Evolutionary conservation across 2,797 vertebrate species (phyloP).

Genomic region (Phoebastria nigripes): DNA sequence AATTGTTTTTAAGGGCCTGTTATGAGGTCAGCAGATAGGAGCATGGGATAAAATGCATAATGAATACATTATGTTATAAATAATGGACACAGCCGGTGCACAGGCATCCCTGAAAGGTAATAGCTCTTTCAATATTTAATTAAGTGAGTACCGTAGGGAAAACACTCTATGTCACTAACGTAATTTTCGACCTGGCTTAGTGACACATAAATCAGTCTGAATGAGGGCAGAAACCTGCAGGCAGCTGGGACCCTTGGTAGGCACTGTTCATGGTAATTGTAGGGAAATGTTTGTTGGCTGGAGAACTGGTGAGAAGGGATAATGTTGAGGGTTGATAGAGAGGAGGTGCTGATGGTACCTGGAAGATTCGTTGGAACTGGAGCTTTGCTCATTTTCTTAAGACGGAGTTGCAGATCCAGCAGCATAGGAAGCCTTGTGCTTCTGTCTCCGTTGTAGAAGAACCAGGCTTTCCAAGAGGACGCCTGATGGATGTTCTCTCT

Average conservation of each 20-base stretch:
- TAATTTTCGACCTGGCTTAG: background rate
- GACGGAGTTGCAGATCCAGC: background rate
- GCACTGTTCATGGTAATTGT: fast-evolving
- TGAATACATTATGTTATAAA: slow-evolving; percentile 36
- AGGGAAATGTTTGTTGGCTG: background rate
- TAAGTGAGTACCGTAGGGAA: background rate
- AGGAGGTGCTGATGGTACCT: background rate
- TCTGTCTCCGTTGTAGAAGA: background rate
- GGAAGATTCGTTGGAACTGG: background rate
- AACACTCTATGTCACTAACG: background rate
- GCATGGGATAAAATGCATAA: background rate
- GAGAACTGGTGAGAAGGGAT: background rate
- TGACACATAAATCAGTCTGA: background rate
- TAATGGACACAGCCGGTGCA: slow-evolving; percentile 34
- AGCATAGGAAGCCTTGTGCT: background rate
- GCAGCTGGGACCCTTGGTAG: background rate
- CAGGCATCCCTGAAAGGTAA: slow-evolving; percentile 58
- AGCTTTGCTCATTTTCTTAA: background rate
- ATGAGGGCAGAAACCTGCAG: background rate
- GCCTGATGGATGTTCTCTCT: background rate
- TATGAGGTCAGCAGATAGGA: slow-evolving; percentile 27
- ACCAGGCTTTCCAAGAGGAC: background rate
- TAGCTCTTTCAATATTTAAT: slow-evolving; percentile 59
- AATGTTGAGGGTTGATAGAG: background rate
- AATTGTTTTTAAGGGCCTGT: slow-evolving; percentile 25